phyloP scores from a whole-genome alignment of 2,797 vertebrate genomes.

The Anabacerthia variegaticeps region DNA sequence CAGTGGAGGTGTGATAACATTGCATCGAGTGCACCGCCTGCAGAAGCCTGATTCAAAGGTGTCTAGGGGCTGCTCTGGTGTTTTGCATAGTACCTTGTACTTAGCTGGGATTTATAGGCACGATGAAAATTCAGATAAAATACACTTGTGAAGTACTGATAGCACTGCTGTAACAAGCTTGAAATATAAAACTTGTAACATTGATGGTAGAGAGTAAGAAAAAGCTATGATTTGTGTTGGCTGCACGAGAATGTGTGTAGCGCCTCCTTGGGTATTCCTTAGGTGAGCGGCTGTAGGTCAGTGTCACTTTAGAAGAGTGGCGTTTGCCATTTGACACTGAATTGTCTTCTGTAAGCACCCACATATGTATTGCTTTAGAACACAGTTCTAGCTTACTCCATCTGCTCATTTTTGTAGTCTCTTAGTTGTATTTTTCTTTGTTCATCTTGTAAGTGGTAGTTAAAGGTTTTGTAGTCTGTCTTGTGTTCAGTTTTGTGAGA shows the following conservation, averaged over 20 bases:
- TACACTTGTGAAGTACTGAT: neutral
- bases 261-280: neutral
- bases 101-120: neutral
- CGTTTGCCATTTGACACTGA: neutral
- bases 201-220: neutral
- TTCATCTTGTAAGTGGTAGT: neutral
- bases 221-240: neutral
- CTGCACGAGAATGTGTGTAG: neutral
- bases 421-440: neutral
- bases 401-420: neutral
- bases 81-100: neutral
- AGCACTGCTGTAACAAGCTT: neutral
- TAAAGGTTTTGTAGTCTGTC: neutral
- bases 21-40: neutral
- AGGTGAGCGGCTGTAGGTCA: neutral
- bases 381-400: neutral
- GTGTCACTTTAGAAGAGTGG: neutral
- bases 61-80: neutral
- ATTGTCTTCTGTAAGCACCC: neutral
- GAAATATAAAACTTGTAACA: neutral
- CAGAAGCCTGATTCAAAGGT: neutral
- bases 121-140: neutral
- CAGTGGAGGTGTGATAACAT: neutral
- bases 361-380: neutral
- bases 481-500: neutral